Conservation (phyloP, 2,797 vertebrate species). For the Microctenopoma lineatum region DNA sequence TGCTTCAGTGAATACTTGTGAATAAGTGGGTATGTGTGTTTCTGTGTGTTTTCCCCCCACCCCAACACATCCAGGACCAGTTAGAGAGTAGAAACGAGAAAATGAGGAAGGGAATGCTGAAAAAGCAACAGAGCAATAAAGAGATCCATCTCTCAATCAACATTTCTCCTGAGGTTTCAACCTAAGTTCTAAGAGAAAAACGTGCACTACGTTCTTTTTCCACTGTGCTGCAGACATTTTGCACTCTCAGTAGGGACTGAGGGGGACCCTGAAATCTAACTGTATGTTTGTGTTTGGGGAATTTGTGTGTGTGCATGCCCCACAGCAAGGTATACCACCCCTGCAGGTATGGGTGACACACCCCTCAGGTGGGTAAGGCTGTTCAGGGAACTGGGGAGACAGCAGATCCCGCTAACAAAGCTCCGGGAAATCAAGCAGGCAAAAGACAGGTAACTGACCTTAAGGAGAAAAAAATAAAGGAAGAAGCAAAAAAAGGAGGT, state of each 20-base stretch:
- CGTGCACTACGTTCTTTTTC: conserved; percentile 40
- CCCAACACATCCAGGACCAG: conserved; percentile 39
- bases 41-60: conserved; percentile 29
- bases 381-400: conserved; percentile 23
- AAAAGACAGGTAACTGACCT: conserved; percentile 29
- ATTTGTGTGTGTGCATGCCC: conserved; percentile 37
- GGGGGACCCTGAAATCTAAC: conserved; percentile 28
- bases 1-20: conserved; percentile 31
- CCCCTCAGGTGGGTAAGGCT: conserved; percentile 66
- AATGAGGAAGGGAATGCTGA: conserved; percentile 53
- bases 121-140: conserved; percentile 64
- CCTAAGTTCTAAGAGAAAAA: conserved; percentile 56
- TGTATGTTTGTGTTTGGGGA: conserved; percentile 40
- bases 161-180: conserved; percentile 67
- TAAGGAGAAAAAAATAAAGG: conserved; percentile 11
- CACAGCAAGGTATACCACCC: conserved; percentile 70
- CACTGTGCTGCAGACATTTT: conserved; percentile 30
- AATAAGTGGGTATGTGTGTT: conserved; percentile 31
- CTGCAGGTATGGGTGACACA: conserved; percentile 74
- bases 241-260: conserved; percentile 57
- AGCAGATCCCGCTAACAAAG: conserved; percentile 33
- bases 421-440: conserved; percentile 47
- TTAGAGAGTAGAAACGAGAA: conserved; percentile 24
- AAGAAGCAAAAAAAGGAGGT: conserved; percentile 14
- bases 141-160: conserved; percentile 61